Conservation (phyloP, 2,888 invertebrate species). For the Drosophila ochracea region DNA sequence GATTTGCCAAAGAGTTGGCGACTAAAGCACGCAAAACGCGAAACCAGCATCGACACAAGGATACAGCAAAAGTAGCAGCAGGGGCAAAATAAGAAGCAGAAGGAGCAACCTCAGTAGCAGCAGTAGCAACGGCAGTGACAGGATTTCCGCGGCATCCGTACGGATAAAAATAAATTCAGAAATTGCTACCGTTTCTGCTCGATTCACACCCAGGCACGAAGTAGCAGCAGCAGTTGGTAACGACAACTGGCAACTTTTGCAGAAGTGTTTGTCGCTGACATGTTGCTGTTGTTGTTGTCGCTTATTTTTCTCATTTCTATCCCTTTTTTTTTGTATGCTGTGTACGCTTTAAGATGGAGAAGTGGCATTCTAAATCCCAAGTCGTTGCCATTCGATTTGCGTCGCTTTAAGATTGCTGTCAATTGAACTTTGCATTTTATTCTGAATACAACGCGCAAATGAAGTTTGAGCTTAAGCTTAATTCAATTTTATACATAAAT, state of each 20-base stretch:
- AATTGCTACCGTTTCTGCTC: slow-evolving; percentile 75
- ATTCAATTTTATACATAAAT: slow-evolving; percentile 12
- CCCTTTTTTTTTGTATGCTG: slow-evolving; percentile 14
- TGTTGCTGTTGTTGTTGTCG: slow-evolving; percentile 20
- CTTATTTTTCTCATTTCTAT: slow-evolving; percentile 2
- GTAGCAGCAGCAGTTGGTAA: slow-evolving; percentile 36
- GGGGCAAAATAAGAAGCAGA: not conserved
- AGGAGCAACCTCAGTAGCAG: slow-evolving; percentile 5
- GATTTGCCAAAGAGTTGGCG: slow-evolving; percentile 43
- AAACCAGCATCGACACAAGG: slow-evolving; percentile 30
- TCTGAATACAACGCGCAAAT: slow-evolving; percentile 36
- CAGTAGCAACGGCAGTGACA: slow-evolving; percentile 42
- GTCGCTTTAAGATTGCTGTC: slow-evolving; percentile 72
- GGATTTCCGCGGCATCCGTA: slow-evolving; percentile 80
- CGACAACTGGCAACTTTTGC: slow-evolving; percentile 69
- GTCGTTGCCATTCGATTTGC: slow-evolving; percentile 71
- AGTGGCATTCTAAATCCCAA: slow-evolving; percentile 49
- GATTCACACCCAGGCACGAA: slow-evolving; percentile 27
- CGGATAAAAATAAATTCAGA: slow-evolving; percentile 80
- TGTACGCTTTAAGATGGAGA: slow-evolving; percentile 42
- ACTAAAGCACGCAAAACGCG: slow-evolving; percentile 42
- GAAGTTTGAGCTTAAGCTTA: slow-evolving; percentile 28
- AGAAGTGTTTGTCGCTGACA: slow-evolving; percentile 68
- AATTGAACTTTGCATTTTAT: slow-evolving; percentile 59
- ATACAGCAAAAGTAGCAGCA: not conserved